Evolutionary conservation across 2,888 invertebrate genomes (phyloP), one percentile per base, ranked within the genome.

Genomic region (Ormia ochracea): DNA sequence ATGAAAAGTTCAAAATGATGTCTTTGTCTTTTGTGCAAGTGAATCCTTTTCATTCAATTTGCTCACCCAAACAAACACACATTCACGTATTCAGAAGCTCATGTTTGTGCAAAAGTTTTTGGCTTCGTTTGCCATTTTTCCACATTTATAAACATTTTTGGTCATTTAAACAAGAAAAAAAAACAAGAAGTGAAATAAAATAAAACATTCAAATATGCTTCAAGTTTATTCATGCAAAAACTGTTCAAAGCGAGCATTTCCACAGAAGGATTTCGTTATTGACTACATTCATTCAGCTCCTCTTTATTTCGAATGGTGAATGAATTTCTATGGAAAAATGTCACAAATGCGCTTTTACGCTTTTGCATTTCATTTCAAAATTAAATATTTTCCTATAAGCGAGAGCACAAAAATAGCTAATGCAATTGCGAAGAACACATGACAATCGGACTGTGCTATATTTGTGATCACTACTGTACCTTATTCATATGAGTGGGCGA

Each of bases 291-390:
- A 66, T 52, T 58, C 33, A 26, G 7, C 23, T n/a, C 36, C 38
- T 38, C 5, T 26, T 52, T 38, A 43, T 43, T 6, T 23, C 21
- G 3, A 7, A 6, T 17, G 7, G 19, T 19, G 36, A 56, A n/a
- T 58, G 26, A 43, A 61, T 43, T 50, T 75, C 66, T 76, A 81
- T 79, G 59, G 50, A 83, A 85, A 85, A 84, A 83, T 86, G 87
- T 87, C 85, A 84, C 86, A 87, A 87, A 87, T 87, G 87, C 86
- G 87, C 87, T 87, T 87, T 87, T 85, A 87, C 87, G 87, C 87
- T 86, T 65, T 85, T 85, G 85, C 85, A 84, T 87, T 80, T 76
- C 38, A 41, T 41, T 65, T 65, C 23, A 50, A 58, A 50, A 56
- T 58, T 23, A 63, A 48, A 48, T 56, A 14, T 23, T 72, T 41